Evolutionary conservation across 2,113 vertebrate species (phyloP).

Genomic region (Zingel zingel): DNA sequence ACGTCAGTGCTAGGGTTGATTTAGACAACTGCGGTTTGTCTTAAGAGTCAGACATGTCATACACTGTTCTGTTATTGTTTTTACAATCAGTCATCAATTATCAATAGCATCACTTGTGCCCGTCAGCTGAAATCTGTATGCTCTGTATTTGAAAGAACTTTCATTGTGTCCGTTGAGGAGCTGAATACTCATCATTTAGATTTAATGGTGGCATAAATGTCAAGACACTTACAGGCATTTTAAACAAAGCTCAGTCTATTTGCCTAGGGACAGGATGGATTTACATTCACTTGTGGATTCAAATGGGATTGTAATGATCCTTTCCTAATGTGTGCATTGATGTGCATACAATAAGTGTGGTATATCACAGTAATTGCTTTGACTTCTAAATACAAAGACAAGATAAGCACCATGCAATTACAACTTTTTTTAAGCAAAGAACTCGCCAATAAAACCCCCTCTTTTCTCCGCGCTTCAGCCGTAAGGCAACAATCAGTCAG

Average conservation of each 20-base stretch:
- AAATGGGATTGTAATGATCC: slow-evolving; percentile 17
- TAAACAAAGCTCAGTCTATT: slow-evolving; percentile 13
- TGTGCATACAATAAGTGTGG: slow-evolving; percentile 5
- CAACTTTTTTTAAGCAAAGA: background rate
- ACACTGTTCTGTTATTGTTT: slow-evolving; percentile 4
- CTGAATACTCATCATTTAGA: background rate
- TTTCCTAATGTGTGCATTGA: slow-evolving; percentile 17
- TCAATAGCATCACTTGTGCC: background rate
- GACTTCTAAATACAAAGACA: slow-evolving; percentile 36
- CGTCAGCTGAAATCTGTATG: background rate
- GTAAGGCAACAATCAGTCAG: slow-evolving; percentile 48
- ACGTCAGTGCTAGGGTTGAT: background rate
- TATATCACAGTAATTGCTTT: slow-evolving; percentile 29
- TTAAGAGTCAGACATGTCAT: background rate
- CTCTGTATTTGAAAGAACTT: background rate
- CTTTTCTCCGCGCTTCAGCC: slow-evolving; percentile 24
- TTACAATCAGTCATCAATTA: background rate
- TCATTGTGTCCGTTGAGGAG: background rate
- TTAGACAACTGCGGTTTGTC: slow-evolving; percentile 15
- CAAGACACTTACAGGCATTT: slow-evolving; percentile 16
- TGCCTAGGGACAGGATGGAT: slow-evolving; percentile 19
- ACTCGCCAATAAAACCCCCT: slow-evolving; percentile 29
- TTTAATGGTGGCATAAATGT: slow-evolving; percentile 24
- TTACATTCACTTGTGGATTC: slow-evolving; percentile 21
- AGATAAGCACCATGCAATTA: slow-evolving; percentile 43